Evolutionary conservation across 2,888 invertebrate genomes (phyloP).

Genomic region (Caenorhabditis becei): DNA sequence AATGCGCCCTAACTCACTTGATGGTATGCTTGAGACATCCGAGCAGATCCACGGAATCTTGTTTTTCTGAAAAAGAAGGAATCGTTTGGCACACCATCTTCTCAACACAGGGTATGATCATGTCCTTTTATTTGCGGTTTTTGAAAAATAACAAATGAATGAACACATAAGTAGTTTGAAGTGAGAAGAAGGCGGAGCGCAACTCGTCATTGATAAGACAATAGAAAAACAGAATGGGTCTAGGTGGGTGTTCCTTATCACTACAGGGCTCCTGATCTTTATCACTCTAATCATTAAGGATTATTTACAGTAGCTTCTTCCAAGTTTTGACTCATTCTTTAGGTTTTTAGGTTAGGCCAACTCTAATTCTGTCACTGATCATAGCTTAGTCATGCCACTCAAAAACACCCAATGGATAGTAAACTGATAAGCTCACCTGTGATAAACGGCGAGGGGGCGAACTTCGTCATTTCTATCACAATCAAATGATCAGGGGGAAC

Average conservation of each 20-base stretch:
- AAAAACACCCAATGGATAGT: too few relatives aligned
- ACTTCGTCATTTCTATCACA: too few relatives aligned
- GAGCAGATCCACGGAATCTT: slow-evolving; percentile 26
- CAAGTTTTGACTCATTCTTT: neutral
- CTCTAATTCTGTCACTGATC: slow-evolving; percentile 37
- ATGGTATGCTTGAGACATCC: slow-evolving; percentile 24
- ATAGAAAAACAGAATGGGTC: neutral
- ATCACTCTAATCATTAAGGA: too few relatives aligned
- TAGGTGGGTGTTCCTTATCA: too few relatives aligned
- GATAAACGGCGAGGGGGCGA: slow-evolving; percentile 38
- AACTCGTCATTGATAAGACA: slow-evolving; percentile 29
- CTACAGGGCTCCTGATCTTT: too few relatives aligned
- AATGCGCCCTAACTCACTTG: too few relatives aligned
- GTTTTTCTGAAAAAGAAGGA: slow-evolving; percentile 42
- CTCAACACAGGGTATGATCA: too few relatives aligned
- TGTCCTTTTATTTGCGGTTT: slow-evolving; percentile 13
- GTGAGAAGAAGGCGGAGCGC: neutral
- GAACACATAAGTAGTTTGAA: slow-evolving; percentile 22
- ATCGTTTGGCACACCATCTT: slow-evolving; percentile 16
- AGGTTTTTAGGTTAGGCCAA: neutral
- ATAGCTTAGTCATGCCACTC: slow-evolving; percentile 28
- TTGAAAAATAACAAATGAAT: neutral
- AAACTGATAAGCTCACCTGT: slow-evolving; percentile 24
- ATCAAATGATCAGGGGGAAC: too few relatives aligned
- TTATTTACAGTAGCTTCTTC: too few relatives aligned